phyloP scores from a whole-genome alignment of 1,140 invertebrate genomes.

The Zaprionus lachaisei region DNA sequence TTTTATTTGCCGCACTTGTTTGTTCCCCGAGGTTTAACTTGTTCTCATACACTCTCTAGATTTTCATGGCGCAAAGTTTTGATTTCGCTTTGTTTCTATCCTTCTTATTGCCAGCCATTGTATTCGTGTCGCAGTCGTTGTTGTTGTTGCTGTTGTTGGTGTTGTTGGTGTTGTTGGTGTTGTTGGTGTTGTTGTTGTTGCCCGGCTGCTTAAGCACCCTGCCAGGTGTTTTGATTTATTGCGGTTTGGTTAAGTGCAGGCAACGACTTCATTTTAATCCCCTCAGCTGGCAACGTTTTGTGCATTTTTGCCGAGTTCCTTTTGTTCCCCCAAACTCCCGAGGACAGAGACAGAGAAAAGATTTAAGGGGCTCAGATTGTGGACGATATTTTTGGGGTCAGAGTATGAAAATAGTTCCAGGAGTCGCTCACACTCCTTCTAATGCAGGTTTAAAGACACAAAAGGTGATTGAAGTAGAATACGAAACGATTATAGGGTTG shows the following conservation, averaged over 20 bases:
- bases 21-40: slow-evolving; percentile 14
- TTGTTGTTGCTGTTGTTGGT: slow-evolving; percentile 19
- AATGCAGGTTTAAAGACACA: slow-evolving; percentile 19
- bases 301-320: slow-evolving; percentile 9
- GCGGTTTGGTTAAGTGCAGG: slow-evolving; percentile 74
- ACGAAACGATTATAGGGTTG: neutral
- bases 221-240: slow-evolving; percentile 78
- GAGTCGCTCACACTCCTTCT: neutral
- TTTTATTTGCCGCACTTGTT: slow-evolving; percentile 26
- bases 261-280: slow-evolving; percentile 73
- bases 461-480: neutral
- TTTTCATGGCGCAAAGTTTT: slow-evolving; percentile 38
- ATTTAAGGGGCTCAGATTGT: slow-evolving; percentile 6
- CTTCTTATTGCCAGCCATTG: slow-evolving; percentile 24
- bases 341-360: neutral
- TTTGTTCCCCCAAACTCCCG: slow-evolving; percentile 10
- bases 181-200: slow-evolving; percentile 34
- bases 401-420: slow-evolving; percentile 1
- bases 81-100: slow-evolving; percentile 54
- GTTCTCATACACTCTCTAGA: slow-evolving; percentile 1
- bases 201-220: slow-evolving; percentile 50
- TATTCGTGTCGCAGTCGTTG: slow-evolving; percentile 9
- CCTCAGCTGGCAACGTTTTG: slow-evolving; percentile 21
- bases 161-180: slow-evolving; percentile 33
- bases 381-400: neutral